These are phyloP conservation scores for Neopelma chrysocephalum DNA, from an alignment of 2,797 vertebrate species.

Conservation along the genomic window DNA sequence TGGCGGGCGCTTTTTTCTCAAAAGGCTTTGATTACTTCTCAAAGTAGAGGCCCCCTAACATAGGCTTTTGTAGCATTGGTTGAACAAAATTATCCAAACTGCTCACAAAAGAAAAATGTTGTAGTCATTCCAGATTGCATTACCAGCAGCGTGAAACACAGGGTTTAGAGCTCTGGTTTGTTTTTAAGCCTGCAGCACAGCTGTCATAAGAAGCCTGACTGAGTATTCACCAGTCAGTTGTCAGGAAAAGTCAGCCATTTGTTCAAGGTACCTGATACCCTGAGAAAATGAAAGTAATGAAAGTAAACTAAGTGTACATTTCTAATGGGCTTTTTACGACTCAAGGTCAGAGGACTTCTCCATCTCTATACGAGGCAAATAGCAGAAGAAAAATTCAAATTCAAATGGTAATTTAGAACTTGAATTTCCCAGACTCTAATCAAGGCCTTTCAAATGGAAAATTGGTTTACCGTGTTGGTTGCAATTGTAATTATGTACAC, in stretches of 20 bases:
- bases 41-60: background rate
- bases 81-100: background rate
- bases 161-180: rapidly evolving
- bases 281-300: background rate
- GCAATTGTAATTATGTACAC: background rate
- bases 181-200: background rate
- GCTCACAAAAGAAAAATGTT: background rate
- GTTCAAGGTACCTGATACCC: background rate
- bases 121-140: background rate
- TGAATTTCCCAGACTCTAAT: background rate
- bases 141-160: background rate
- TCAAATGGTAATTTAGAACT: background rate
- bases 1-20: background rate
- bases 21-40: background rate
- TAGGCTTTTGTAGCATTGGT: background rate
- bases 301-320: background rate
- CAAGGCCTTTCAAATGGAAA: background rate
- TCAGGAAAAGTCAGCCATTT: background rate
- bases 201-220: background rate
- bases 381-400: background rate
- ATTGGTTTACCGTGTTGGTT: background rate
- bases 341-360: background rate
- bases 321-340: background rate
- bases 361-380: background rate
- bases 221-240: background rate